Conservation (phyloP, 2,888 invertebrate species). For the Thereva nobilitata region DNA sequence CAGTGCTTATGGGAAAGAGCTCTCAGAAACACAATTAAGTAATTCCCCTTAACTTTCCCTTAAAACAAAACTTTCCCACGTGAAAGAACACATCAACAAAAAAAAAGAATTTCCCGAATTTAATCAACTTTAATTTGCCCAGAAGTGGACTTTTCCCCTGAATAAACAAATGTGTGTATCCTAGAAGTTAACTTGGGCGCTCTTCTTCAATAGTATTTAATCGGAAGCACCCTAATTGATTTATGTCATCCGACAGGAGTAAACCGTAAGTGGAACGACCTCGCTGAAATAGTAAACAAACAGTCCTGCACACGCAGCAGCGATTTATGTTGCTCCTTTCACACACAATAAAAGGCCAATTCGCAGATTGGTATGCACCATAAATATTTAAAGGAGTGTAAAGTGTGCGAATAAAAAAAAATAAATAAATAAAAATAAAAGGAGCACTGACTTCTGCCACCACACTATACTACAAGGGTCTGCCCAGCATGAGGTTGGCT, state of each 20-base stretch:
- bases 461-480: not conserved
- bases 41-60: no score
- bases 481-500: conserved; percentile 12
- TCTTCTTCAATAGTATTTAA: no score
- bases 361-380: conserved; percentile 38
- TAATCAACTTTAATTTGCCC: no score
- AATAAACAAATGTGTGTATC: no score
- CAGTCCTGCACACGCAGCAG: conserved; percentile 9
- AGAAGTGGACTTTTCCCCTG: no score
- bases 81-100: no score
- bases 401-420: conserved; percentile 2
- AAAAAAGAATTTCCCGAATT: no score
- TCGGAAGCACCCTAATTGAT: conserved; percentile 16
- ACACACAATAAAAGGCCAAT: conserved; percentile 40
- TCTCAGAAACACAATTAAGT: no score
- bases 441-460: conserved; percentile 14
- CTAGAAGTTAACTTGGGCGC: no score
- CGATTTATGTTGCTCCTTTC: conserved; percentile 25
- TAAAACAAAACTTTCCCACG: no score
- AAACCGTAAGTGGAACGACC: not conserved
- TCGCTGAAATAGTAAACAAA: conserved; percentile 19
- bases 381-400: conserved; percentile 39
- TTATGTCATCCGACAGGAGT: conserved; percentile 19
- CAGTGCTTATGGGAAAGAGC: no score
- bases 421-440: conserved; percentile 24